A percentile compares a stretch with the other conserved stretches of the same genome.
Evolutionary conservation across 2,888 invertebrate species (phyloP).

Genomic region (Pachliopta kotzebuea): DNA sequence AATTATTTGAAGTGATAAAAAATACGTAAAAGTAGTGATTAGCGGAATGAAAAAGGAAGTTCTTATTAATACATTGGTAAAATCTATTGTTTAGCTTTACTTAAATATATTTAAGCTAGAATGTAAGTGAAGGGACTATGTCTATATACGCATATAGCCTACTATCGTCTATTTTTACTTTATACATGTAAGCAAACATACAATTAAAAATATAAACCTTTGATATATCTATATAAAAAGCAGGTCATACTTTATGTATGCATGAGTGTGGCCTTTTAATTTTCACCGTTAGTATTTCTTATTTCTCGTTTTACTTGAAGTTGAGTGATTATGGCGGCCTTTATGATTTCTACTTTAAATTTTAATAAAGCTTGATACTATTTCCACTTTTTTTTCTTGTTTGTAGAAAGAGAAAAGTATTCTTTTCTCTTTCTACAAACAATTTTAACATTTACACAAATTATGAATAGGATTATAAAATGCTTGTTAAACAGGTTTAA

Average conservation of each 20-base stretch:
- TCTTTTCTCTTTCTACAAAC: too few relatives aligned
- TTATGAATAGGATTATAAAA: too few relatives aligned
- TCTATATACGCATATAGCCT: constrained; percentile 14
- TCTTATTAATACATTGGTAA: too few relatives aligned
- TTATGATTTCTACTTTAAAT: not conserved
- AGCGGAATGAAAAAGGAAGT: too few relatives aligned
- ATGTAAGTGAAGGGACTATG: constrained; percentile 1
- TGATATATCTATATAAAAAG: not conserved
- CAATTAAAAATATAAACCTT: too few relatives aligned
- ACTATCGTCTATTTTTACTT: not conserved
- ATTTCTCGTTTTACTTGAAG: not conserved
- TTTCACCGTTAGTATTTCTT: not conserved
- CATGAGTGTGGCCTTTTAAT: not conserved
- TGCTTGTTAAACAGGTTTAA: too few relatives aligned
- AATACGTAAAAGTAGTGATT: too few relatives aligned
- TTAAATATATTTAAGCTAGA: not conserved
- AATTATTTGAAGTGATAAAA: too few relatives aligned
- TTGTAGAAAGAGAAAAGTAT: too few relatives aligned
- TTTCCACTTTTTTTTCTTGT: not conserved
- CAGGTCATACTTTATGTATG: not conserved
- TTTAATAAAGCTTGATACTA: not conserved
- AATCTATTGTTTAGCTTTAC: not conserved
- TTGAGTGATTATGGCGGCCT: not conserved
- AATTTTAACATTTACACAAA: too few relatives aligned
- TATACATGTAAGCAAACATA: too few relatives aligned